Conservation (phyloP, 2,113 vertebrate species). For the Hyaena hyaena region DNA sequence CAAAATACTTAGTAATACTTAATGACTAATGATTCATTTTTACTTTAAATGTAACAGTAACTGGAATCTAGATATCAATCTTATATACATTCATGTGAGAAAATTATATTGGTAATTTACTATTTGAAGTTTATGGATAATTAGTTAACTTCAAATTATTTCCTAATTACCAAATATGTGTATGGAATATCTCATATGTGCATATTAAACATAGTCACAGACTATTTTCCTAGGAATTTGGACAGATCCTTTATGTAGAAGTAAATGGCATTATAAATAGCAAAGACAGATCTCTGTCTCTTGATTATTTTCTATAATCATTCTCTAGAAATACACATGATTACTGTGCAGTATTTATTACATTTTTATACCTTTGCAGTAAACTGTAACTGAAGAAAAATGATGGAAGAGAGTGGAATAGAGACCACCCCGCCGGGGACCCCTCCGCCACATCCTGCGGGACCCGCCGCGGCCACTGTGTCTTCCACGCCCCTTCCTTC, state of each 20-base stretch:
- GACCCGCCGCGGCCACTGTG: constrained; percentile 43
- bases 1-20: too few species aligned
- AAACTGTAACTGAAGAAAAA: constrained; percentile 85
- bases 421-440: constrained; percentile 95
- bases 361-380: constrained; percentile 34
- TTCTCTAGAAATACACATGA: neutral
- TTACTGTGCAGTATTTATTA: neutral
- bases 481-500: constrained; percentile 80
- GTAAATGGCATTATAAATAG: neutral
- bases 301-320: neutral
- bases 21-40: constrained; percentile 13
- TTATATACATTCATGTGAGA: neutral
- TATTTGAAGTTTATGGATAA: constrained; percentile 33
- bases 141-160: constrained; percentile 22
- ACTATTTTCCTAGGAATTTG: neutral
- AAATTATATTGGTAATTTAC: constrained; percentile 42
- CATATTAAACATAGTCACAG: neutral
- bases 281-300: neutral
- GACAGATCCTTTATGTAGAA: neutral
- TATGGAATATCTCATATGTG: neutral
- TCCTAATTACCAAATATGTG: neutral
- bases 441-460: constrained; percentile 84
- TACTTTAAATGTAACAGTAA: constrained; percentile 24
- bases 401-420: constrained; percentile 99
- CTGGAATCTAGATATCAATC: neutral